Conservation (phyloP, 2,113 vertebrate species). For the Dromiciops gliroides region DNA sequence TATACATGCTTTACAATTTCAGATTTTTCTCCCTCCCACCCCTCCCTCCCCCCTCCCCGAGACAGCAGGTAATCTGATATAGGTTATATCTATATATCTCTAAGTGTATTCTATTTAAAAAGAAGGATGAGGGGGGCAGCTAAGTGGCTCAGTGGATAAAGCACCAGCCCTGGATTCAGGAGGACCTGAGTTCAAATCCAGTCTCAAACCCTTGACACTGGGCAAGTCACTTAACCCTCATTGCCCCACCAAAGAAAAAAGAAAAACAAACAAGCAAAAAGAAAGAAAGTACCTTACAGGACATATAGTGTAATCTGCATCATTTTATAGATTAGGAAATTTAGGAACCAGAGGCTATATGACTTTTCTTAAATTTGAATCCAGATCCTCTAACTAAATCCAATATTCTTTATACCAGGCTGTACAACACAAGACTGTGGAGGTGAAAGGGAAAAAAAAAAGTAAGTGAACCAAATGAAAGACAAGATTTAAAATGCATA, state of each 20-base stretch:
- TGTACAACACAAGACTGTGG: not conserved
- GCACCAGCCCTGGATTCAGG: too few relatives aligned
- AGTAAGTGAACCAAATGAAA: not conserved
- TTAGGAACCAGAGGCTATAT: not conserved
- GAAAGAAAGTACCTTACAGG: not conserved
- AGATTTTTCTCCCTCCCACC: too few relatives aligned
- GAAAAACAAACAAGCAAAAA: too few relatives aligned
- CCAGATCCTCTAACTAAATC: not conserved
- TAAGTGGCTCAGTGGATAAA: too few relatives aligned
- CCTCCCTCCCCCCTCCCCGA: too few relatives aligned
- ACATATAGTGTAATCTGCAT: not conserved
- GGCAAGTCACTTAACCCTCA: too few relatives aligned
- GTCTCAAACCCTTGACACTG: too few relatives aligned
- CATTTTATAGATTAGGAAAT: not conserved
- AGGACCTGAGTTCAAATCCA: too few relatives aligned
- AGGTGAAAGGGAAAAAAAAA: not conserved
- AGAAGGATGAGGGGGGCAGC: not conserved
- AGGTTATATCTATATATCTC: too few relatives aligned
- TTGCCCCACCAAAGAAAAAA: too few relatives aligned
- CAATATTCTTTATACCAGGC: not conserved
- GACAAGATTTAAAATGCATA: not conserved
- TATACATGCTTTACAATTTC: too few relatives aligned
- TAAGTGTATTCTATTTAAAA: not conserved
- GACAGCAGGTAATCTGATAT: too few relatives aligned
- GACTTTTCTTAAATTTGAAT: not conserved